These are phyloP conservation scores for Octonoba sinensis DNA, from an alignment of 2,888 invertebrate genomes.

Conservation along the genomic window DNA sequence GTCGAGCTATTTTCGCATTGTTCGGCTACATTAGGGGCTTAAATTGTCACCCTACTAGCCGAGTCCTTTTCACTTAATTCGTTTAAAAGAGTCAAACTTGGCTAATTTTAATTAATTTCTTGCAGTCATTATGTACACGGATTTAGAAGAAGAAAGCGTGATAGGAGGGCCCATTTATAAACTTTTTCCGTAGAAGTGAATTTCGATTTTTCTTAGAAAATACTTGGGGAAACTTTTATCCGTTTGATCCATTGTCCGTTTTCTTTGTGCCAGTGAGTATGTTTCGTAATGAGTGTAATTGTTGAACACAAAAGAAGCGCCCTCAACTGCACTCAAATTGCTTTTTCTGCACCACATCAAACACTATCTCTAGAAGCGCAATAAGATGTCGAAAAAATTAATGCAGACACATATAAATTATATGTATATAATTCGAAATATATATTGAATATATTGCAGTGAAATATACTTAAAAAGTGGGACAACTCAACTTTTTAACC, in stretches of 20 bases:
- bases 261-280: conserved; percentile 8
- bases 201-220: conserved; percentile 39
- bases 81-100: conserved; percentile 56
- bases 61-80: conserved; percentile 46
- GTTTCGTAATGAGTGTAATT: conserved; percentile 4
- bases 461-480: too few relatives aligned
- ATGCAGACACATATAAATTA: too few relatives aligned
- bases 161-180: conserved; percentile 25
- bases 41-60: conserved; percentile 47
- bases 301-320: too few relatives aligned
- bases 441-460: too few relatives aligned
- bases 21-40: conserved; percentile 32
- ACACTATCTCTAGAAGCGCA: too few relatives aligned
- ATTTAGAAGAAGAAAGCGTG: conserved; percentile 39
- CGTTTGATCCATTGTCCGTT: conserved; percentile 39
- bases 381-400: too few relatives aligned
- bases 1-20: conserved; percentile 15
- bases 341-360: too few relatives aligned
- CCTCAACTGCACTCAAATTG: too few relatives aligned
- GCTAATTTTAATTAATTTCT: conserved; percentile 63
- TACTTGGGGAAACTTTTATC: conserved; percentile 38
- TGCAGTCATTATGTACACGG: conserved; percentile 48
- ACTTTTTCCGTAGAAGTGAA: conserved; percentile 23
- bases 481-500: too few relatives aligned
- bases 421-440: too few relatives aligned